phyloP scores from a whole-genome alignment of 2,113 vertebrate genomes.

The Datnioides undecimradiatus region DNA sequence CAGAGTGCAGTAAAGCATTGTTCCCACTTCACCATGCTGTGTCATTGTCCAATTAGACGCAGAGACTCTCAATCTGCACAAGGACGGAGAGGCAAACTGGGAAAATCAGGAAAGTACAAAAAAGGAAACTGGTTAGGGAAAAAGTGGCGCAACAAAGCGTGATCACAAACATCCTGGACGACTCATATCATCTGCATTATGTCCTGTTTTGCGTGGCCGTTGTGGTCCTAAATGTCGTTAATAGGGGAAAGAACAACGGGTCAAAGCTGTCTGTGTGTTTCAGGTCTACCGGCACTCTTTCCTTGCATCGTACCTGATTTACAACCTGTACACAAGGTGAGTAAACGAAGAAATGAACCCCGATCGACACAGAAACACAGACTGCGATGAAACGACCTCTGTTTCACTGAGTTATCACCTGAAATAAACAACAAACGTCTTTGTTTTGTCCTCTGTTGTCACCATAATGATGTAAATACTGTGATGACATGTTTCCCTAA shows the following conservation, averaged over 20 bases:
- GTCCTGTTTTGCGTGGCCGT: not conserved
- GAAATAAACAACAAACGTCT: not conserved
- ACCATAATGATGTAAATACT: not conserved
- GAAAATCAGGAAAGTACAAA: not conserved
- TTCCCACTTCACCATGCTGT: not conserved
- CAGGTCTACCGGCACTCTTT: constrained; percentile 80
- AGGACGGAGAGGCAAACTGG: not conserved
- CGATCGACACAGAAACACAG: not conserved
- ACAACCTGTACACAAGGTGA: constrained; percentile 82
- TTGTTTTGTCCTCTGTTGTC: not conserved
- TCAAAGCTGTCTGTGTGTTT: constrained; percentile 14
- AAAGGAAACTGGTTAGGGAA: not conserved
- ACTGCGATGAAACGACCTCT: not conserved
- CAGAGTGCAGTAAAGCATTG: not conserved
- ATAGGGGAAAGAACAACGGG: not conserved
- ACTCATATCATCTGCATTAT: not conserved
- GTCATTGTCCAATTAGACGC: too few species aligned
- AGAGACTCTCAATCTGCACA: not conserved
- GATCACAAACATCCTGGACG: not conserved
- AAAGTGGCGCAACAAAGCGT: not conserved
- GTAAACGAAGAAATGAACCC: not conserved
- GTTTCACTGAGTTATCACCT: not conserved
- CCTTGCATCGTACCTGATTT: constrained; percentile 81
- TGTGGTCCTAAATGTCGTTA: not conserved
- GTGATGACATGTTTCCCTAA: too few species aligned